phyloP scores from a whole-genome alignment of 1,140 invertebrate species.

The Leptinotarsa undecemlineata region DNA sequence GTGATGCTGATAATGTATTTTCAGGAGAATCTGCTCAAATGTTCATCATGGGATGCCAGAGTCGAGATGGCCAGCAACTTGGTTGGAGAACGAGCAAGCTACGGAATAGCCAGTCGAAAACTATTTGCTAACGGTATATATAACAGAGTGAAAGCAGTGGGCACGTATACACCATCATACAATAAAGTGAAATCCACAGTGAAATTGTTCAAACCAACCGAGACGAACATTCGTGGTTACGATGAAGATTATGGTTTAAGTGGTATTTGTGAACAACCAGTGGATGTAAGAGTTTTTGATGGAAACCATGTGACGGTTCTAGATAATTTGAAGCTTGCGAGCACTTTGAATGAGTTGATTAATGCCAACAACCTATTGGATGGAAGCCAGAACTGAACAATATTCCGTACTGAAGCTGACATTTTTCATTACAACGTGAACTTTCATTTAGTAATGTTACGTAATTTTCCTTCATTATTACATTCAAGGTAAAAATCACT shows the following conservation, averaged over 20 bases:
- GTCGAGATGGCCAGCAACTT: constrained; percentile 43
- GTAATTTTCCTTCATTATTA: no score
- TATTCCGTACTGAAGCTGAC: no score
- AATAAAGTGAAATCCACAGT: constrained; percentile 63
- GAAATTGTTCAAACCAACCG: constrained; percentile 66
- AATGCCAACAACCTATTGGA: no score
- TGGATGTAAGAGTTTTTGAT: constrained; percentile 63
- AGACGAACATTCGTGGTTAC: constrained; percentile 56
- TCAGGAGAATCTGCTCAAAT: constrained; percentile 30
- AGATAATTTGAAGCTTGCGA: constrained; percentile 61
- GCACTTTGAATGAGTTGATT: background rate
- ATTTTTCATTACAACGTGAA: no score
- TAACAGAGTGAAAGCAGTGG: constrained; percentile 62
- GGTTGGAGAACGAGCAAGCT: constrained; percentile 54
- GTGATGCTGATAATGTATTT: background rate
- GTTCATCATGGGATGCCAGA: constrained; percentile 27
- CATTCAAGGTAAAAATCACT: no score
- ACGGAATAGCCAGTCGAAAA: constrained; percentile 58
- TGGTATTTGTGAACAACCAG: constrained; percentile 57
- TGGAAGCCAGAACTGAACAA: no score
- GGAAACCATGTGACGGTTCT: constrained; percentile 75
- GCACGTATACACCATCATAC: constrained; percentile 58
- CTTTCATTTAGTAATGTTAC: no score
- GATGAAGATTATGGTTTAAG: constrained; percentile 70
- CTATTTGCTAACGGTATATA: constrained; percentile 59